Percentiles rank a stretch among this genome's conserved stretches.
Conservation (phyloP, 1,140 invertebrate genomes). For the Solen grandis region DNA sequence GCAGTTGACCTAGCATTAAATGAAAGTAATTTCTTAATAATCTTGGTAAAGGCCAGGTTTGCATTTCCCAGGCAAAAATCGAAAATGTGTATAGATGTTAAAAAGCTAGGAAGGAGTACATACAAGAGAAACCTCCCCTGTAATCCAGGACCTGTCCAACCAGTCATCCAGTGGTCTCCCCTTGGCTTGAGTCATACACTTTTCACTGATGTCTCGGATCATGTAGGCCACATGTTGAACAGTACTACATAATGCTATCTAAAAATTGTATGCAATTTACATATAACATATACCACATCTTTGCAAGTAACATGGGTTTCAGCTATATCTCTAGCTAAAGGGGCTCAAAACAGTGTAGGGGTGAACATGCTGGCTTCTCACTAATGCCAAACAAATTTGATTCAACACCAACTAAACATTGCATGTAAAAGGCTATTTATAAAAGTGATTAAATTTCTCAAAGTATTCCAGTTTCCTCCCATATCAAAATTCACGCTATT, state of each 20-base stretch:
- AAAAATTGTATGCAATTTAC: background rate
- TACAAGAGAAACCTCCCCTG: constrained; percentile 11
- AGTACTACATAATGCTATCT: constrained; percentile 23
- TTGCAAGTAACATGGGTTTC: background rate
- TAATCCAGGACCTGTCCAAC: constrained; percentile 27
- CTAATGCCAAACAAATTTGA: no score
- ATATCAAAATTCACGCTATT: no score
- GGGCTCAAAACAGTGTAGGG: no score
- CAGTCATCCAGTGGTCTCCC: background rate
- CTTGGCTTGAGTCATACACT: background rate
- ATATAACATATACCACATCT: background rate
- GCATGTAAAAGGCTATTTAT: no score
- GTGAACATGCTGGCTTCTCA: no score
- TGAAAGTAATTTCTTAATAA: no score
- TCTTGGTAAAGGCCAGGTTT: no score
- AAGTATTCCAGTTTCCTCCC: no score
- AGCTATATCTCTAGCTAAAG: background rate
- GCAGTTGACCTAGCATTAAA: background rate
- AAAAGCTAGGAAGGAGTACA: background rate
- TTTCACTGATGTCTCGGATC: constrained; percentile 19
- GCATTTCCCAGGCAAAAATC: no score
- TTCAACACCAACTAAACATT: no score
- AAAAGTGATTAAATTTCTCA: no score
- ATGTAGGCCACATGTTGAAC: background rate
- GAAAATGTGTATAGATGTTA: background rate